Conservation (phyloP, 2,113 vertebrate species). For the Sminthopsis crassicaudata region DNA sequence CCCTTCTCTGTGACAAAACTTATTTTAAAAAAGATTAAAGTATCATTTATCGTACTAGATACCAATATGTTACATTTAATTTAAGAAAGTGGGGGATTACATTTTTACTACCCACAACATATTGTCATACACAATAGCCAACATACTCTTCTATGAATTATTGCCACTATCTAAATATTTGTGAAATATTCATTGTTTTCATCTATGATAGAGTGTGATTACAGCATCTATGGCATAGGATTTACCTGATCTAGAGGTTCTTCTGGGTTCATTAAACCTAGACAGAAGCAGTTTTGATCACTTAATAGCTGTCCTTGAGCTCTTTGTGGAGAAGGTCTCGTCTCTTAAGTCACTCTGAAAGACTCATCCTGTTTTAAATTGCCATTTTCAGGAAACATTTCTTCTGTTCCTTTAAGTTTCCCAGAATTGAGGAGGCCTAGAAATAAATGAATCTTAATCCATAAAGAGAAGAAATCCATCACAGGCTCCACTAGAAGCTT, state of each 20-base stretch:
- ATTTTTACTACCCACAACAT: slow-evolving; percentile 39
- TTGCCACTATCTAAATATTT: slow-evolving; percentile 48
- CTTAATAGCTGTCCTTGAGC: not conserved
- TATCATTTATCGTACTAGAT: slow-evolving; percentile 57
- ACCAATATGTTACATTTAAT: slow-evolving; percentile 63
- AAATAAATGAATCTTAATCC: not conserved
- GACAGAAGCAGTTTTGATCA: slow-evolving; percentile 8
- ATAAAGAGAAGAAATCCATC: not conserved
- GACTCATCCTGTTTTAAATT: not conserved
- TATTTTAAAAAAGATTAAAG: slow-evolving; percentile 77
- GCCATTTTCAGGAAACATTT: slow-evolving; percentile 24
- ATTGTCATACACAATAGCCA: slow-evolving; percentile 39
- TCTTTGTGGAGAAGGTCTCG: slow-evolving; percentile 4
- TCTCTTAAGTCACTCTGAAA: slow-evolving; percentile 10
- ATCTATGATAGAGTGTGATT: not conserved
- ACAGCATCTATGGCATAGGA: not conserved
- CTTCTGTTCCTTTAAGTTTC: slow-evolving; percentile 11
- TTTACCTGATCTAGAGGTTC: not conserved
- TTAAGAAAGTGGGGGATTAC: slow-evolving; percentile 55
- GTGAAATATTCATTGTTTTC: slow-evolving; percentile 21
- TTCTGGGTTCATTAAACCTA: slow-evolving; percentile 8
- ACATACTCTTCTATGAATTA: slow-evolving; percentile 42
- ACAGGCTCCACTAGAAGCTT: not conserved
- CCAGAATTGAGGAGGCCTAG: not conserved
- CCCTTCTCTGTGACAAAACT: slow-evolving; percentile 71